These are phyloP conservation scores for Prionace glauca DNA, from an alignment of 2,797 vertebrate genomes.

Conservation along the genomic window DNA sequence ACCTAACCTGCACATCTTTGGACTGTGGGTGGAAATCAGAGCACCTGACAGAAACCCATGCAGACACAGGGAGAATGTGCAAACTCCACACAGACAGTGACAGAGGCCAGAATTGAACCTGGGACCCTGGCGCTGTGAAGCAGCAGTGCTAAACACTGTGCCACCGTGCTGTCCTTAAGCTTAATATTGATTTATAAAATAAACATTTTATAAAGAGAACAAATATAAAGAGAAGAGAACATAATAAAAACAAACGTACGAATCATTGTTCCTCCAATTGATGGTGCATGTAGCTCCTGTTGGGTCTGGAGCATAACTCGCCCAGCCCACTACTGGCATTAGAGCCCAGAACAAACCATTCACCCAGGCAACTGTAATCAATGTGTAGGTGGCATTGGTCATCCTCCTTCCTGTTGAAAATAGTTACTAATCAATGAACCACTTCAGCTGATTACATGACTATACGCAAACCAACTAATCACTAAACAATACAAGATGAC, in stretches of 20 bases:
- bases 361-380: constrained; percentile 83
- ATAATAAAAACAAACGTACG: constrained; percentile 58
- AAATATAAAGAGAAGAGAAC: constrained; percentile 46
- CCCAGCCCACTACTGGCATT: constrained; percentile 85
- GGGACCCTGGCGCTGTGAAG: no score
- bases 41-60: no score
- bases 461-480: not conserved
- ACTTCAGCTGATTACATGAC: not conserved
- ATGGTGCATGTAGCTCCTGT: constrained; percentile 93
- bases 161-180: no score
- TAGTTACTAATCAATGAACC: not conserved
- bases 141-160: no score
- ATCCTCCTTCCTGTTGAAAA: constrained; percentile 73
- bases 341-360: constrained; percentile 90
- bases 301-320: constrained; percentile 85
- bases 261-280: constrained; percentile 86
- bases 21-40: no score
- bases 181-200: not conserved
- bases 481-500: not conserved
- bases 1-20: no score
- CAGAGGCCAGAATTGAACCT: no score
- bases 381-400: constrained; percentile 67
- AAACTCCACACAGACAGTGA: no score
- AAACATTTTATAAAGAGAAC: not conserved
- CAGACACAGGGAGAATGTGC: no score